Conservation (phyloP, 2,797 vertebrate genomes). For the Sebastes ruberrimus region DNA sequence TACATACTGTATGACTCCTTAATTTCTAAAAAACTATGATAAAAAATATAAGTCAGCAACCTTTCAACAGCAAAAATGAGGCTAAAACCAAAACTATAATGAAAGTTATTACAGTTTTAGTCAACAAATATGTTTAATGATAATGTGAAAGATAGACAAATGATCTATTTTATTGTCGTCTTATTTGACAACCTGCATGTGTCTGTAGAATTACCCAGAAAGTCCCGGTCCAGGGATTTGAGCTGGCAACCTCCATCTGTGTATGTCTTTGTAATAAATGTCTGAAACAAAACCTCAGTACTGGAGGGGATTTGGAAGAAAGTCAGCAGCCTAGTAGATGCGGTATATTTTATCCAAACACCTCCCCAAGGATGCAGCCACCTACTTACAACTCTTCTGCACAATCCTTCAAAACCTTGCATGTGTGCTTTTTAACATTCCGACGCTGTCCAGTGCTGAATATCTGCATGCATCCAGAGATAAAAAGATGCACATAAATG, state of each 20-base stretch:
- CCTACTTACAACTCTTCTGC: not conserved
- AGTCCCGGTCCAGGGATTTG: not conserved
- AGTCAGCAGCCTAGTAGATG: not conserved
- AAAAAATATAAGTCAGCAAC: not conserved
- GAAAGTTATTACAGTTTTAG: not conserved
- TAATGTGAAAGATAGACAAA: not conserved
- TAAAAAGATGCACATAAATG: slow-evolving; percentile 28
- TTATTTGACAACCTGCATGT: not conserved
- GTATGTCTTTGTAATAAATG: not conserved
- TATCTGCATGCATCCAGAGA: slow-evolving; percentile 6
- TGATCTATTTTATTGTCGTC: not conserved
- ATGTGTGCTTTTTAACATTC: slow-evolving; percentile 19
- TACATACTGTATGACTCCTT: too few species aligned
- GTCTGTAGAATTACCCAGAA: not conserved
- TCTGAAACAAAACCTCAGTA: not conserved
- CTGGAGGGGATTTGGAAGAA: not conserved
- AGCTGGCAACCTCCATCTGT: not conserved
- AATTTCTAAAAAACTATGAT: not conserved
- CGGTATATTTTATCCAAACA: not conserved
- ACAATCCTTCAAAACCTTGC: not conserved
- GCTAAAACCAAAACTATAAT: not conserved
- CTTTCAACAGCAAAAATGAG: not conserved
- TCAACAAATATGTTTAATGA: not conserved
- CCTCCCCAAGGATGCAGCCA: not conserved
- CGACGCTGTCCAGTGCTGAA: not conserved